These are phyloP conservation scores for Linnaemya vulpina DNA, from an alignment of 2,888 invertebrate genomes.

Conservation along the genomic window DNA sequence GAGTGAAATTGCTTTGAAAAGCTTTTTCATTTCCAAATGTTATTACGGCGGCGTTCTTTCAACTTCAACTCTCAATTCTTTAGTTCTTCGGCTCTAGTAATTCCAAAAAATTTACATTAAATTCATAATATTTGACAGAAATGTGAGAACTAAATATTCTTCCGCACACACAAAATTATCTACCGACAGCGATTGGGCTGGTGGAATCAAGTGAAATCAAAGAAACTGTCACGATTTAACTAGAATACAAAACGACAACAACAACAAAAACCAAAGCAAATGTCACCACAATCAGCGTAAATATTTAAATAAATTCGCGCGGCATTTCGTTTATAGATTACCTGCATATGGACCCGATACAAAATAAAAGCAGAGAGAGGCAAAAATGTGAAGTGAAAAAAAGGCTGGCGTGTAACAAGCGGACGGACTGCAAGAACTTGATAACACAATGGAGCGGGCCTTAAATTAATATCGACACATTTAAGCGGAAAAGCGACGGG, in stretches of 20 bases:
- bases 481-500: constrained; percentile 62
- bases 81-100: constrained; percentile 20
- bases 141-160: constrained; percentile 11
- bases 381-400: not conserved
- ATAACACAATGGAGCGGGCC: constrained; percentile 46
- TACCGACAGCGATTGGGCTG: constrained; percentile 19
- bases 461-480: constrained; percentile 65
- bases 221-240: constrained; percentile 41
- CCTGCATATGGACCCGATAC: constrained; percentile 18
- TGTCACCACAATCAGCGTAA: constrained; percentile 41
- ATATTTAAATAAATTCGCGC: constrained; percentile 52
- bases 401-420: constrained; percentile 19
- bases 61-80: constrained; percentile 16
- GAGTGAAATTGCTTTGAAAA: not conserved
- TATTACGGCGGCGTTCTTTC: constrained; percentile 30
- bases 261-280: constrained; percentile 15
- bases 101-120: not conserved
- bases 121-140: constrained; percentile 30
- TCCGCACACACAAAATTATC: constrained; percentile 25
- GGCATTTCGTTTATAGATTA: constrained; percentile 58
- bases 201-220: not conserved
- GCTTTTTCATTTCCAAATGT: constrained; percentile 1
- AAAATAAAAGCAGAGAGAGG: not conserved
- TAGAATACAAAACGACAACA: not conserved
- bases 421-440: constrained; percentile 35